A percentile compares a stretch with the other conserved stretches of the same genome.
These are phyloP conservation scores for Hipparchia semele DNA, from an alignment of 2,888 invertebrate species.

Conservation along the genomic window DNA sequence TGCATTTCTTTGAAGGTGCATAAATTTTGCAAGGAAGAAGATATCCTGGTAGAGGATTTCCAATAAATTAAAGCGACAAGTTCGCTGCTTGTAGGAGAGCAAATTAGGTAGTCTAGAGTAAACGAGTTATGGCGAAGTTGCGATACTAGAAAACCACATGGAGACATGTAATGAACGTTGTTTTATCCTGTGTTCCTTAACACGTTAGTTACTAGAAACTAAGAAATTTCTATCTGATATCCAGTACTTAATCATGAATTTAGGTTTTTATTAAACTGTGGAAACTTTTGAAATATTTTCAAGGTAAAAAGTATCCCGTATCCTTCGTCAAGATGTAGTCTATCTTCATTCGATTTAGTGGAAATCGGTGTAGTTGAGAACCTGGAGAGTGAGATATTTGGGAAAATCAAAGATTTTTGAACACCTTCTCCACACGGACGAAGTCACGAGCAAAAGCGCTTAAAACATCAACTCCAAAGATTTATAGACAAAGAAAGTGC, in stretches of 20 bases:
- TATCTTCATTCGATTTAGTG: no score
- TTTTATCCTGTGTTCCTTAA: constrained; percentile 13
- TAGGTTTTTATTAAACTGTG: no score
- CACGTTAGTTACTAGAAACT: neutral
- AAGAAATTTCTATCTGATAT: no score
- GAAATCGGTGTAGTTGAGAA: no score
- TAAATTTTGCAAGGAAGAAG: constrained; percentile 1
- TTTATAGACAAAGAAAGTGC: neutral
- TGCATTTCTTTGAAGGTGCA: neutral
- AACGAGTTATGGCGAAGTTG: constrained; percentile 74
- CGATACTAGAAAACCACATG: constrained; percentile 35
- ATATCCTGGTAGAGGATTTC: constrained; percentile 20
- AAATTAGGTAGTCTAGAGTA: constrained; percentile 72
- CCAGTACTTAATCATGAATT: no score
- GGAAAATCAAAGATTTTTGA: no score
- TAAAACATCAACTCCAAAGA: neutral
- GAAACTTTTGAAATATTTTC: no score
- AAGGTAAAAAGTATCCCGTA: no score
- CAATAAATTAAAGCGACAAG: constrained; percentile 66
- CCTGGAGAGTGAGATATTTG: no score
- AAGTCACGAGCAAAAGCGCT: no score
- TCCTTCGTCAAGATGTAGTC: no score
- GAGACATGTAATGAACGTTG: constrained; percentile 24
- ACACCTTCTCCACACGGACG: no score
- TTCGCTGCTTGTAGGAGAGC: constrained; percentile 63